Base-by-base conservation (phyloP, 2,113 vertebrate species). In the Hyperoodon ampullatus region DNA sequence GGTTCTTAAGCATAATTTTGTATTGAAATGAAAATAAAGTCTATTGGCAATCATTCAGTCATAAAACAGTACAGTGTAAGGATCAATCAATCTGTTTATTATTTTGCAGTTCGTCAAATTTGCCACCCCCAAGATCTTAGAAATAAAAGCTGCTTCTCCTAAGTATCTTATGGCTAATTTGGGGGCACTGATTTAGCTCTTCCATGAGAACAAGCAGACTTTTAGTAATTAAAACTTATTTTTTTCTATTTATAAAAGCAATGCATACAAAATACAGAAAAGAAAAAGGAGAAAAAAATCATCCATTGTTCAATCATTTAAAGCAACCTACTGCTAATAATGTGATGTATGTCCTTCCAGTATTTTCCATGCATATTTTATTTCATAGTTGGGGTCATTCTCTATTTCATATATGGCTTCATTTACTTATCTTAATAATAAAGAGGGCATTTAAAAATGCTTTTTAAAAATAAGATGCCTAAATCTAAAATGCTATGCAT, bases 221-320 rank as follows among this genome's bases (percentile, higher is more conserved):
- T 94, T 88, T 66, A 87, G n/a, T 78, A 71, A 58, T 61, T 60
- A 82, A 92, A 93, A 78, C 23, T 65, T 50, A 68, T 2, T 71
- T 75, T 91, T 88, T 96, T 72, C 39, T 19, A 50, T 63, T 80
- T 93, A 68, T 63, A 39, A 96, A 95, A 60, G 35, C 24, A 96
- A 61, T 24, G 47, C 26, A 8, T 71, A 44, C 35, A 95, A 87
- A 80, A 95, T 87, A 39, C 21, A 84, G 30, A 55, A 53, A 53
- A 93, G 35, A 72, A 72, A 68, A 72, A 60, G 10, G 60, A 7
- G 8, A 33, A 88, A 91, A 84, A 78, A 74, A 53, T 35, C 23
- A 71, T 60, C 18, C 23, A 78, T 28, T 85, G 23, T 83, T 47
- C 35, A 88, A 13, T 71, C 30, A 16, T 81, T 65, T 35, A 90